These are phyloP conservation scores for Microctenopoma stevenorrisi DNA, from an alignment of 2,797 vertebrate species.

Conservation along the genomic window DNA sequence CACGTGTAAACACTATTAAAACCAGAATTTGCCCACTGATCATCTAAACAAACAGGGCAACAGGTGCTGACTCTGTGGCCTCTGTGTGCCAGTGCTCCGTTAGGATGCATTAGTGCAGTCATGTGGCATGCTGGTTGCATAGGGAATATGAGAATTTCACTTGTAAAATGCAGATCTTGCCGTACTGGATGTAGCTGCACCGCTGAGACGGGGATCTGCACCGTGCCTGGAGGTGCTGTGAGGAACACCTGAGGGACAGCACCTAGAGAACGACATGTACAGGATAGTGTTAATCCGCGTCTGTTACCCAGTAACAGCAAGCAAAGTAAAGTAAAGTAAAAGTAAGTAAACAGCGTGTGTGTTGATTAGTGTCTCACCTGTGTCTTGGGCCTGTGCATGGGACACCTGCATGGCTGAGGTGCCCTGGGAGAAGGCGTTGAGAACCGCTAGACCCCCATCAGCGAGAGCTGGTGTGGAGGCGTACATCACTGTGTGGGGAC, in stretches of 20 bases:
- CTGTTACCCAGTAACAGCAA: too few relatives aligned
- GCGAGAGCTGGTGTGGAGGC: slow-evolving; percentile 90
- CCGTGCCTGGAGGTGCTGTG: slow-evolving; percentile 93
- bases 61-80: slow-evolving; percentile 30
- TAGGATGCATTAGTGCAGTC: slow-evolving; percentile 77
- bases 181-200: slow-evolving; percentile 98
- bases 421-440: slow-evolving; percentile 96
- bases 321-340: too few relatives aligned
- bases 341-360: too few relatives aligned
- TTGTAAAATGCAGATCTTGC: slow-evolving; percentile 88
- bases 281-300: background rate
- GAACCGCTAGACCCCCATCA: slow-evolving; percentile 94
- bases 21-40: slow-evolving; percentile 25
- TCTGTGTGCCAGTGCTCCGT: slow-evolving; percentile 62
- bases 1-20: slow-evolving; percentile 33
- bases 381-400: slow-evolving; percentile 91
- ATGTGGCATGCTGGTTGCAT: slow-evolving; percentile 83
- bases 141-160: slow-evolving; percentile 86
- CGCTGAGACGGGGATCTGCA: slow-evolving; percentile 96
- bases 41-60: slow-evolving; percentile 36
- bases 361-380: slow-evolving; percentile 82
- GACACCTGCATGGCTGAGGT: slow-evolving; percentile 96
- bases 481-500: slow-evolving; percentile 96
- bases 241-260: slow-evolving; percentile 95
- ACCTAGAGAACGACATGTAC: slow-evolving; percentile 49